Evolutionary conservation across 2,888 invertebrate species (phyloP).

Genomic region (Dorcus hopei): DNA sequence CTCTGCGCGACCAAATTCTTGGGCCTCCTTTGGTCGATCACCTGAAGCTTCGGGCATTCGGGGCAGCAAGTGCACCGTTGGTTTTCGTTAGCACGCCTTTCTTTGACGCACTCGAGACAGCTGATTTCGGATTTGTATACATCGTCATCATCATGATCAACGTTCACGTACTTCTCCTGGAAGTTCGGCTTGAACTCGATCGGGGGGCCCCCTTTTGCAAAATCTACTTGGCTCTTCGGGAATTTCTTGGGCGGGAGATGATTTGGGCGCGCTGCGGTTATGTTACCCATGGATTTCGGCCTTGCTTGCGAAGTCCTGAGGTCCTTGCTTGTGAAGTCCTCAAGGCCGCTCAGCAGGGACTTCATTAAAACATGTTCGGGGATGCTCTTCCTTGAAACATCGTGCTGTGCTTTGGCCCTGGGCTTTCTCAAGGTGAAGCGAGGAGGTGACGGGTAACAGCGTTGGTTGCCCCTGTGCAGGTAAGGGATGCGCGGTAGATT

Average conservation of each 20-base stretch:
- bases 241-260: too few species aligned
- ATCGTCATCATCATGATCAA: too few species aligned
- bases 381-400: conserved; percentile 15
- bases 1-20: conserved; percentile 8
- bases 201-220: too few species aligned
- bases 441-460: neutral
- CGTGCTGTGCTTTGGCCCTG: neutral
- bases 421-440: neutral
- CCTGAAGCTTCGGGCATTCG: too few species aligned
- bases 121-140: too few species aligned
- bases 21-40: too few species aligned
- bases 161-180: too few species aligned
- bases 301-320: neutral
- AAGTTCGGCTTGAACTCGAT: too few species aligned
- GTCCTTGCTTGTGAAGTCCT: conserved; percentile 11
- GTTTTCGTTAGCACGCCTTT: too few species aligned
- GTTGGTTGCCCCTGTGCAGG: conserved; percentile 4
- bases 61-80: too few species aligned
- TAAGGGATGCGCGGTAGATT: conserved; percentile 15
- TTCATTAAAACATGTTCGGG: conserved; percentile 17
- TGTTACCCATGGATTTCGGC: conserved; percentile 17
- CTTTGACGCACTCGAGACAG: too few species aligned
- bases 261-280: neutral
- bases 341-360: conserved; percentile 12
- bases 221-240: too few species aligned